Evolutionary conservation across 2,797 vertebrate genomes (phyloP).

Genomic region (Pogonophryne albipinna): DNA sequence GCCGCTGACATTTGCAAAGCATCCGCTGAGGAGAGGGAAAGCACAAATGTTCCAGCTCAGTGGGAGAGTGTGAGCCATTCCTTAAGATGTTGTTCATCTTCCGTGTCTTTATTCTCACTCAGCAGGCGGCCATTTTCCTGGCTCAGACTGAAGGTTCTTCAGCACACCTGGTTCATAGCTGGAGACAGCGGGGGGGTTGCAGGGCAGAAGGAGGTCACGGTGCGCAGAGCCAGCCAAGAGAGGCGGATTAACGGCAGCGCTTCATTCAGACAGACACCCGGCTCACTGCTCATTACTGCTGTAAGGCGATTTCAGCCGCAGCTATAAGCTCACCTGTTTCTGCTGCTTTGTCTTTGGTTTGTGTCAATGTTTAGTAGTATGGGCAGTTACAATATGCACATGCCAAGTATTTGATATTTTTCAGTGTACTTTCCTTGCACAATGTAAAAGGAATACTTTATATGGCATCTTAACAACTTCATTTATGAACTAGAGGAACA

Average conservation of each 20-base stretch:
- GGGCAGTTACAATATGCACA: neutral
- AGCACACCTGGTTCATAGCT: constrained; percentile 67
- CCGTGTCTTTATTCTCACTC: constrained; percentile 55
- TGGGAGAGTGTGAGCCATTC: constrained; percentile 53
- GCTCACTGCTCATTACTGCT: constrained; percentile 60
- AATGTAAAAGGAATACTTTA: neutral
- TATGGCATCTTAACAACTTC: neutral
- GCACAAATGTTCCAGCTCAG: constrained; percentile 63
- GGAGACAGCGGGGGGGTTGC: constrained; percentile 51
- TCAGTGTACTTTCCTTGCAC: neutral
- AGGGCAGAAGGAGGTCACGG: constrained; percentile 62
- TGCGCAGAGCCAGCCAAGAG: constrained; percentile 50
- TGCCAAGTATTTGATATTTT: neutral
- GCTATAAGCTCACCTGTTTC: constrained; percentile 53
- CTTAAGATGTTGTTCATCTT: constrained; percentile 66
- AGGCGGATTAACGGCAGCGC: constrained; percentile 59
- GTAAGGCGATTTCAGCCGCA: constrained; percentile 59
- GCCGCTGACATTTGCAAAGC: constrained; percentile 75
- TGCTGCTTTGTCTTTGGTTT: constrained; percentile 35
- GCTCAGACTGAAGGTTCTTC: constrained; percentile 63
- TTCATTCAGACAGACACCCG: constrained; percentile 67
- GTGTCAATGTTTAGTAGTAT: neutral
- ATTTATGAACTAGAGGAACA: neutral
- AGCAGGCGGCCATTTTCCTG: constrained; percentile 61
- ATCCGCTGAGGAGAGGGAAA: constrained; percentile 55